Percentiles rank a stretch among this genome's conserved stretches.
Conservation (phyloP, 2,797 vertebrate genomes). For the Argya squamiceps region DNA sequence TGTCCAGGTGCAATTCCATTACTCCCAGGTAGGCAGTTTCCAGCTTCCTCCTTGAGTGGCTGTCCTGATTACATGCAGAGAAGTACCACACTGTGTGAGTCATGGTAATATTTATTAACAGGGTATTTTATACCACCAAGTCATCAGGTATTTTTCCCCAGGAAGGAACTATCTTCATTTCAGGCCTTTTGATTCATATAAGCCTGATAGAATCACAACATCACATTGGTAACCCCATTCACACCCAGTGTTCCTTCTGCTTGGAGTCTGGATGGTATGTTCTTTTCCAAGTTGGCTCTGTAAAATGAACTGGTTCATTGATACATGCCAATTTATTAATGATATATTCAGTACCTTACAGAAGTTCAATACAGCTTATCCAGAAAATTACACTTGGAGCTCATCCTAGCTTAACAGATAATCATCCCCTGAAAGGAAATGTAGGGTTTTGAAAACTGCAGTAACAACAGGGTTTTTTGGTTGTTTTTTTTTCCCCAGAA, state of each 20-base stretch:
- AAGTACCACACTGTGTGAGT: not conserved
- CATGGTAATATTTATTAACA: not conserved
- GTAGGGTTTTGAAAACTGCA: not conserved
- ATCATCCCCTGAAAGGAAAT: not conserved
- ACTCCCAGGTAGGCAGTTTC: not conserved
- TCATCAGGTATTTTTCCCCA: not conserved
- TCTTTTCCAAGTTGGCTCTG: not conserved
- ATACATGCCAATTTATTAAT: not conserved
- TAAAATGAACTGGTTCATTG: slow-evolving; percentile 9
- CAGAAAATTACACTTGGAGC: not conserved
- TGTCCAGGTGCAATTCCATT: not conserved
- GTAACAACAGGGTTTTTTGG: not conserved
- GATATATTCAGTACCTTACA: not conserved
- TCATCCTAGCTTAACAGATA: not conserved
- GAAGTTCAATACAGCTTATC: not conserved
- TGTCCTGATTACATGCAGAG: not conserved
- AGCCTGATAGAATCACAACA: not conserved
- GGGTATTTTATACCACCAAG: not conserved
- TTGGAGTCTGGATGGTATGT: not conserved
- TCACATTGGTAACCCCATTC: not conserved
- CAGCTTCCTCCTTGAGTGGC: not conserved
- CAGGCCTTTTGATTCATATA: not conserved
- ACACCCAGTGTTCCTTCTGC: not conserved
- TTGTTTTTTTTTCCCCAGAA: not conserved
- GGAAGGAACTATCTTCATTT: not conserved